Base-by-base conservation (phyloP, 2,888 invertebrate species). In the Harpalus rubripes region DNA sequence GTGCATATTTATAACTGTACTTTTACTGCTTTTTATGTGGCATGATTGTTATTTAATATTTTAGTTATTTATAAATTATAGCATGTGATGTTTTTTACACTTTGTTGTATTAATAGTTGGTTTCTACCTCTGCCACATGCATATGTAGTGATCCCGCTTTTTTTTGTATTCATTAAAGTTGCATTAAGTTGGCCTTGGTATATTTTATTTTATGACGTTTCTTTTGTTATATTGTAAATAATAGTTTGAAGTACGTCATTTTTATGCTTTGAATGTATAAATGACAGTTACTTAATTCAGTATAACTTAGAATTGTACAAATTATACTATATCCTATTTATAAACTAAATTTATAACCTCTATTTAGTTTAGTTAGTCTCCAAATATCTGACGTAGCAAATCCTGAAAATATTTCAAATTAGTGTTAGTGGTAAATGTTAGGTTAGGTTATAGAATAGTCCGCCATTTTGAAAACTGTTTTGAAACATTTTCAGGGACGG, bases 321-420 rank as follows among this genome's bases (percentile, higher is more conserved):
- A 72, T 16, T 22, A 32, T 52, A 52, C 8, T 12, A 52, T 52
- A 12, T 52, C 44, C 44, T 52, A 32, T 32, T 12, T 52, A 52
- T 52, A 41, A 74, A 44, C 72, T 10, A 41, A 44, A 74, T 15
- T 15, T 74, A 44, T 68, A 32, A 26, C n/a, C 32, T 41, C 26
- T 63, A 63, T 26, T 63, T 68, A 63, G 63, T n/a, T 72, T 32
- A 15, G 15, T 16, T 74, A 74, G 72, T 44, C 44, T 44, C 72
- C 44, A 74, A 74, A 74, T 74, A 74, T 74, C 16, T 15, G 18
- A 18, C 41, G 72, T 74, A 74, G 72, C 41, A 41, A 16, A 39
- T 15, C 72, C 72, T 74, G 44, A 74, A 74, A 74, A 74, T 74
- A 74, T 74, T 74, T 74, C 41, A 74, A 74, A 44, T 74, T 74